Conservation (phyloP, 2,113 vertebrate genomes). For the Lynx canadensis region DNA sequence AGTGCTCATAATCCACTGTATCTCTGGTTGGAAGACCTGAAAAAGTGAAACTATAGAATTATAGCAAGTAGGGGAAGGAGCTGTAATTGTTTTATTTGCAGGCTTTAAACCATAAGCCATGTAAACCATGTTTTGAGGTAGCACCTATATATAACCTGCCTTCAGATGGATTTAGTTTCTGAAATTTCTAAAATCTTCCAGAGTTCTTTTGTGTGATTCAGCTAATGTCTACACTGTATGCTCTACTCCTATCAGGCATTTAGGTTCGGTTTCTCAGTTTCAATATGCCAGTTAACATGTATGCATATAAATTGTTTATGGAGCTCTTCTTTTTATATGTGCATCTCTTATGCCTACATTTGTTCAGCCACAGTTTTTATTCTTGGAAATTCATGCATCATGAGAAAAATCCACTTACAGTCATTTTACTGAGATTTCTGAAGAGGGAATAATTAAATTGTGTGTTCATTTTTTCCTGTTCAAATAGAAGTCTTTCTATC, state of each 20-base stretch:
- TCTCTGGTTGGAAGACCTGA: background rate
- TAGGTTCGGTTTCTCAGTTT: background rate
- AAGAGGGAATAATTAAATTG: background rate
- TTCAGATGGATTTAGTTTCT: background rate
- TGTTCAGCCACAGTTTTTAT: background rate
- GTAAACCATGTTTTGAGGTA: background rate
- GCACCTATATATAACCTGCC: background rate
- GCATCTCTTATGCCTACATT: background rate
- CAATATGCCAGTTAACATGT: background rate
- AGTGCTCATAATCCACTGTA: background rate
- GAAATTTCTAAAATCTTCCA: background rate
- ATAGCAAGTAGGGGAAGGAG: fast-evolving
- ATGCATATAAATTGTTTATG: no score
- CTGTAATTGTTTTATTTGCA: background rate
- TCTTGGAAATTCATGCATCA: background rate
- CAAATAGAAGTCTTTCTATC: background rate
- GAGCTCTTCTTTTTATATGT: background rate
- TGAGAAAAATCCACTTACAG: background rate
- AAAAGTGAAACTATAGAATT: background rate
- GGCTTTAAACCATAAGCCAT: background rate
- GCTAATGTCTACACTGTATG: background rate
- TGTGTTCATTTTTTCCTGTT: background rate
- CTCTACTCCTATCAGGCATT: background rate
- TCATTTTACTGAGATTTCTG: background rate
- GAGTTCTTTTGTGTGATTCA: background rate